phyloP scores from a whole-genome alignment of 2,797 vertebrate genomes.

The Mormyrus hasselquistii region DNA sequence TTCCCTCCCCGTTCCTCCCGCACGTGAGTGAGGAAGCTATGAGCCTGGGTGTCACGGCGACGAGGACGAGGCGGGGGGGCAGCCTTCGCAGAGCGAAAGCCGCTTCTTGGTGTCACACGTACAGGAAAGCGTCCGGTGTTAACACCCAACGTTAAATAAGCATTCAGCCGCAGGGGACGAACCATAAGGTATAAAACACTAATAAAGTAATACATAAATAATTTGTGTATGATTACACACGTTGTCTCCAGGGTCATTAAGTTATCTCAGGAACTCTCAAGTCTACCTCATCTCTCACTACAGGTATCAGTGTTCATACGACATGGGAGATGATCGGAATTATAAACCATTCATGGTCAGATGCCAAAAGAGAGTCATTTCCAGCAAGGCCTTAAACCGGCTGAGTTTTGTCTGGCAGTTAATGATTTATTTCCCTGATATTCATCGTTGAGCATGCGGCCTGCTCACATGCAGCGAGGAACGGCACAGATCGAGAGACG shows the following conservation, averaged over 20 bases:
- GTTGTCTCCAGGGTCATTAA: neutral
- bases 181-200: neutral
- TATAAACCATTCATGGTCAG: neutral
- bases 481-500: neutral
- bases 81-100: neutral
- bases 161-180: neutral
- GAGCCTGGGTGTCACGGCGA: slow-evolving; percentile 20
- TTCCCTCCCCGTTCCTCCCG: slow-evolving; percentile 20
- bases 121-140: neutral
- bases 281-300: neutral
- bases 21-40: slow-evolving; percentile 32
- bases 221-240: neutral
- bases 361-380: neutral
- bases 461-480: neutral
- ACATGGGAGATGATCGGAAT: neutral
- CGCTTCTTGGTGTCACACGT: neutral
- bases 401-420: neutral
- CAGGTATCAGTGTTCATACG: neutral
- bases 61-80: slow-evolving; percentile 8
- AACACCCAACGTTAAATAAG: neutral
- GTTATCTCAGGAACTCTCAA: neutral
- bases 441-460: neutral
- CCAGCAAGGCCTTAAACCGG: neutral
- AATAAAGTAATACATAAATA: neutral
- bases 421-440: neutral